Evolutionary conservation across 1,140 invertebrate genomes (phyloP).

Genomic region (Microplitis demolitor): DNA sequence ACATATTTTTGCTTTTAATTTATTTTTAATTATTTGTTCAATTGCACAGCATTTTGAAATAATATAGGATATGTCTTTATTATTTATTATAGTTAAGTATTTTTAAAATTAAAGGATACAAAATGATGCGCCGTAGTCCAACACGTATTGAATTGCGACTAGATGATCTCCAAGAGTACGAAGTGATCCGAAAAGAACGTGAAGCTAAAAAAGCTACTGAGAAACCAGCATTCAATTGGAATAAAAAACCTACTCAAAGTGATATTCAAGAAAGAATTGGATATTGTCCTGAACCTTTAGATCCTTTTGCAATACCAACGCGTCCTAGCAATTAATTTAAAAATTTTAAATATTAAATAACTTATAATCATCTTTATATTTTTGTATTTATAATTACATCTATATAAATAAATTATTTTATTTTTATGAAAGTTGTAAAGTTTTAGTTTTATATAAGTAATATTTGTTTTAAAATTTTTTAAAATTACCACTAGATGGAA

Average conservation of each 20-base stretch:
- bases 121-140: constrained; percentile 77
- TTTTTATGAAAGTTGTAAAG: too few relatives aligned
- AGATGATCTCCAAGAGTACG: constrained; percentile 77
- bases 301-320: constrained; percentile 40
- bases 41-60: too few relatives aligned
- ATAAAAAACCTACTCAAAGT: constrained; percentile 61
- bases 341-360: background rate
- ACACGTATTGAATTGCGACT: constrained; percentile 78
- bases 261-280: constrained; percentile 74
- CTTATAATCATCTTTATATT: too few relatives aligned
- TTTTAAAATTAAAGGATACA: constrained; percentile 14
- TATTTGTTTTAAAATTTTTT: too few relatives aligned
- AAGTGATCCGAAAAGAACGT: constrained; percentile 63
- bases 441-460: too few relatives aligned
- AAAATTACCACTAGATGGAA: too few relatives aligned
- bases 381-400: too few relatives aligned
- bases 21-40: too few relatives aligned
- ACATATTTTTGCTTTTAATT: too few relatives aligned
- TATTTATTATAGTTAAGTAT: too few relatives aligned
- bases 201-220: constrained; percentile 63
- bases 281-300: constrained; percentile 58
- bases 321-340: constrained; percentile 44
- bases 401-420: too few relatives aligned
- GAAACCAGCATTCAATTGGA: constrained; percentile 58
- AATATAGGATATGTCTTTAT: too few relatives aligned